Evolutionary conservation across 2,797 vertebrate species (phyloP).

Genomic region (Typhlichthys eigenmanni): DNA sequence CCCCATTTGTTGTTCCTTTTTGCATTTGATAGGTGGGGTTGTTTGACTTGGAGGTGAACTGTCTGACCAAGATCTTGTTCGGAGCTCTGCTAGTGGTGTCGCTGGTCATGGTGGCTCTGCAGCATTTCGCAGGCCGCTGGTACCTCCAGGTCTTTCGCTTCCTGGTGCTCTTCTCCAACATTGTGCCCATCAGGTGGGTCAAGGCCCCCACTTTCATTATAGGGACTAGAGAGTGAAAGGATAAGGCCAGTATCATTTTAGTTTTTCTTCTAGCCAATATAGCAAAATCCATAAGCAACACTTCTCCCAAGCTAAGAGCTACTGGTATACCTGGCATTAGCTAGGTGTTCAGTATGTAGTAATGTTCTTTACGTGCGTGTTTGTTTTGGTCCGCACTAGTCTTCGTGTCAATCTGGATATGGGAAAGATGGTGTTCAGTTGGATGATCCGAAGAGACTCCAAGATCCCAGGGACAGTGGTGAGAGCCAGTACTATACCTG

Average conservation of each 20-base stretch:
- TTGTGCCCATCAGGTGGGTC: constrained; percentile 94
- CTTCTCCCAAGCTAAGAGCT: too few relatives aligned
- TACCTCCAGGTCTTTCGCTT: constrained; percentile 98
- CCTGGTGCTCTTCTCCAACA: constrained; percentile 94
- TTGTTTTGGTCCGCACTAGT: constrained; percentile 59
- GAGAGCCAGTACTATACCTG: constrained; percentile 95
- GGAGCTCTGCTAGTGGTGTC: constrained; percentile 93
- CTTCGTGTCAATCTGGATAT: constrained; percentile 97
- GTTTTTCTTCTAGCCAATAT: too few relatives aligned
- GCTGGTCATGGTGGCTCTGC: constrained; percentile 96
- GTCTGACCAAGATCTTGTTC: constrained; percentile 97
- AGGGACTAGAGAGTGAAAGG: too few relatives aligned
- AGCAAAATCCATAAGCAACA: too few relatives aligned
- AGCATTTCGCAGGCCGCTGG: constrained; percentile 96
- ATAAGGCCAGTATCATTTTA: too few relatives aligned
- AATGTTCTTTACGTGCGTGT: not conserved
- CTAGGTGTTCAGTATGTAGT: not conserved
- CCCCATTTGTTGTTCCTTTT: constrained; percentile 12
- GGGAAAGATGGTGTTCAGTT: constrained; percentile 99
- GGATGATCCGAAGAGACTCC: constrained; percentile 96
- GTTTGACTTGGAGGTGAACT: constrained; percentile 97
- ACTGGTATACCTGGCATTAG: too few relatives aligned
- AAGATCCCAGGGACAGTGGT: constrained; percentile 97
- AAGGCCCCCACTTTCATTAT: not conserved
- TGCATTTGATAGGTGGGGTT: constrained; percentile 85